A percentile compares a stretch with the other conserved stretches of the same genome.
These are phyloP conservation scores for Holocentrus rufus DNA, from an alignment of 2,797 vertebrate species.

Conservation along the genomic window DNA sequence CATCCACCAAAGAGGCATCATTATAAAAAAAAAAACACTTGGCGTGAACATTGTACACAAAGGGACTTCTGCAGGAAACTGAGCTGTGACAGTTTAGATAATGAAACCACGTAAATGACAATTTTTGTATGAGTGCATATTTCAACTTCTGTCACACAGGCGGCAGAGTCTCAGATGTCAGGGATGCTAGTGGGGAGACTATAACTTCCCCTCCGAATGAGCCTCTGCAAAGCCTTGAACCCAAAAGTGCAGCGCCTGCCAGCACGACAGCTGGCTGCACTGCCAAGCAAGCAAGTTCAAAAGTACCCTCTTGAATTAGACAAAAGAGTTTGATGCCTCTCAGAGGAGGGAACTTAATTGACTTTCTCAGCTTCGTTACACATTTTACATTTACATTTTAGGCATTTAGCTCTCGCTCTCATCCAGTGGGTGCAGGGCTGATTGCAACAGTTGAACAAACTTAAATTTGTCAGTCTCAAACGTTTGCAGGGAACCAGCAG, in stretches of 20 bases:
- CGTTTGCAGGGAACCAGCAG: background rate
- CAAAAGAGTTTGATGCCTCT: constrained; percentile 56
- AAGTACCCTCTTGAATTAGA: constrained; percentile 57
- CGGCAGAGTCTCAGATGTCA: constrained; percentile 34
- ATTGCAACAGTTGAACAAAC: background rate
- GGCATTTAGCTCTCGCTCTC: constrained; percentile 27
- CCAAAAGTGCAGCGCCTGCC: constrained; percentile 30
- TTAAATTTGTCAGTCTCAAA: background rate
- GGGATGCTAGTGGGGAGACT: constrained; percentile 27
- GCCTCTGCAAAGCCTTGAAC: constrained; percentile 31
- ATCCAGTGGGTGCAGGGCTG: background rate
- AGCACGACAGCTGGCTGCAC: constrained; percentile 60
- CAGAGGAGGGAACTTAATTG: constrained; percentile 54
- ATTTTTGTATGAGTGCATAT: constrained; percentile 17
- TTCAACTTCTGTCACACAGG: constrained; percentile 11
- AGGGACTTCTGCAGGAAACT: background rate
- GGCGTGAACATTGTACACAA: background rate
- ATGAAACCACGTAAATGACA: constrained; percentile 36
- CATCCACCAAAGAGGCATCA: constrained; percentile 1
- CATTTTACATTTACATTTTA: constrained; percentile 39
- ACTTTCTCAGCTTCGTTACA: constrained; percentile 44
- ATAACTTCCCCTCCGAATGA: constrained; percentile 32
- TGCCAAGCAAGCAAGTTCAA: constrained; percentile 40
- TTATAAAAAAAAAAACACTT: constrained; percentile 6
- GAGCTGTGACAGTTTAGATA: constrained; percentile 31